Evolutionary conservation across 1,140 invertebrate genomes (phyloP).

Genomic region (Pteromalus puparum): DNA sequence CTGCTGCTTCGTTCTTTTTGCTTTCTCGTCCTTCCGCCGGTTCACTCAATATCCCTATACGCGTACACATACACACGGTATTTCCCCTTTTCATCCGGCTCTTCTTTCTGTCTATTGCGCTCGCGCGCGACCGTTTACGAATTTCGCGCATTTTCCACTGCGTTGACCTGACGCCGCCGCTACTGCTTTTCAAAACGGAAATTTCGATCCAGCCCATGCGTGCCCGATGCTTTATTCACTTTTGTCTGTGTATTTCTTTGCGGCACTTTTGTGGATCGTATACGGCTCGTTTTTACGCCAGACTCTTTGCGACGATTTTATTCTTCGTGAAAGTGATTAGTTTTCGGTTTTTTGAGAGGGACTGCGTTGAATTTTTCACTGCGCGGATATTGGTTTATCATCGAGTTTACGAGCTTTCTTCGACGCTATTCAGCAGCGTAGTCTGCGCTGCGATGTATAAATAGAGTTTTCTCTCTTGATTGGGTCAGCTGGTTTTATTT

Average conservation of each 20-base stretch:
- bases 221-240: background rate
- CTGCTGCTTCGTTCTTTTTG: background rate
- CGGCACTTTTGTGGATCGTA: background rate
- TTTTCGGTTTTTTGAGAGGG: background rate
- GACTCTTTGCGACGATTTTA: constrained; percentile 2
- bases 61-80: background rate
- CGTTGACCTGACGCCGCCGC: background rate
- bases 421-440: background rate
- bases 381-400: constrained; percentile 9
- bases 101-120: no score
- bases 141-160: constrained; percentile 24
- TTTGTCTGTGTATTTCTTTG: background rate
- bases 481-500: no score
- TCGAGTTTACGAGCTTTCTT: background rate
- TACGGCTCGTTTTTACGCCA: background rate
- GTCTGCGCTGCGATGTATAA: background rate
- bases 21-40: background rate
- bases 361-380: no score
- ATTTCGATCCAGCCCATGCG: background rate
- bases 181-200: constrained; percentile 18
- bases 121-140: background rate
- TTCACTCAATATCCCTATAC: background rate
- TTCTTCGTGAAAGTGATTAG: constrained; percentile 17
- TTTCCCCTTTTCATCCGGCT: background rate
- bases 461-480: background rate